phyloP scores from a whole-genome alignment of 2,888 invertebrate species.

The Ectemnius cavifrons region DNA sequence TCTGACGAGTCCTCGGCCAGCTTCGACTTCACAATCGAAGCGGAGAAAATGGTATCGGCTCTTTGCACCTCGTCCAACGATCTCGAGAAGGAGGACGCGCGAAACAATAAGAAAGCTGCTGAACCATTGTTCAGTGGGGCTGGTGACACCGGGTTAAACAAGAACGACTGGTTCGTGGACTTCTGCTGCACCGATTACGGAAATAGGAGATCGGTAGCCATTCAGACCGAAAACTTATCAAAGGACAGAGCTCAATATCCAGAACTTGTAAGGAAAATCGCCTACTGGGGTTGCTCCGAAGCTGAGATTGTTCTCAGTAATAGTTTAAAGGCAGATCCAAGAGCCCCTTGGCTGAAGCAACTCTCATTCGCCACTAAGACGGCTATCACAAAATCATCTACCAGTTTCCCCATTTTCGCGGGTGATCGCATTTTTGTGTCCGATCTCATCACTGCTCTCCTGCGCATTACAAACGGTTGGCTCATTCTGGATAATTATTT shows the following conservation, averaged over 20 bases:
- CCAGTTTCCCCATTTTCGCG: slow-evolving; percentile 70
- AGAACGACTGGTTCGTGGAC: slow-evolving; percentile 64
- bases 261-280: slow-evolving; percentile 66
- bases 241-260: slow-evolving; percentile 56
- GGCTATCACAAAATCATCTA: slow-evolving; percentile 70
- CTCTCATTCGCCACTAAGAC: slow-evolving; percentile 69
- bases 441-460: slow-evolving; percentile 69
- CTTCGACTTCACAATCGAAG: slow-evolving; percentile 82
- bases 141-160: slow-evolving; percentile 64
- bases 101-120: slow-evolving; percentile 31
- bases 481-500: slow-evolving; percentile 72
- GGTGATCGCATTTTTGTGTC: slow-evolving; percentile 66
- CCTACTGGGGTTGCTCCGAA: slow-evolving; percentile 70
- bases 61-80: slow-evolving; percentile 78
- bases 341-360: slow-evolving; percentile 61
- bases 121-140: slow-evolving; percentile 60
- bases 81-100: slow-evolving; percentile 54
- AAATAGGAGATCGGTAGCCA: slow-evolving; percentile 51
- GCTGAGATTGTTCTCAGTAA: slow-evolving; percentile 65
- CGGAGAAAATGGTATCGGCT: slow-evolving; percentile 82
- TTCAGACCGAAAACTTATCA: slow-evolving; percentile 60
- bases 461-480: slow-evolving; percentile 74
- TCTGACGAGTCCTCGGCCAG: slow-evolving; percentile 80
- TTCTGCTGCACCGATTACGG: slow-evolving; percentile 58
- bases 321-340: slow-evolving; percentile 41